Evolutionary conservation across 2,113 vertebrate genomes (phyloP), one percentile per base, ranked within the genome.

Genomic region (Pangasianodon gigas): DNA sequence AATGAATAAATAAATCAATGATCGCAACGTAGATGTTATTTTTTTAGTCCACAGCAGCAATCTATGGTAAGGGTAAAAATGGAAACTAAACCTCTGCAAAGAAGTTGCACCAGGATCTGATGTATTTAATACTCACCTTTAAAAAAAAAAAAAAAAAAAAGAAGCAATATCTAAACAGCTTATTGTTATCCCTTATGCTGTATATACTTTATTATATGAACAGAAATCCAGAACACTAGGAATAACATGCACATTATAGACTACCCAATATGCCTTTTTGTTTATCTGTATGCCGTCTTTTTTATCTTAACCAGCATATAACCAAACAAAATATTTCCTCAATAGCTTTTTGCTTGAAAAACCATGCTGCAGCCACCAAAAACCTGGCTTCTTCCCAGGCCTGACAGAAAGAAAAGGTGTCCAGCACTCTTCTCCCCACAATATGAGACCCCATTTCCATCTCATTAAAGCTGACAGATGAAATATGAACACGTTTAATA

Each of bases 401-500:
- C 41, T 62, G 13, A 89, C 37, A 26, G 71, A 74, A 56, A 51
- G 81, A 54, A 18, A 87, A 80, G 54, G 51, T 79, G 48, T 88
- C 67, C 54, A 65, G 52, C 8, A 18, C 85, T 48, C 51, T 19
- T 79, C 74, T 56, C 13, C 18, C 14, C 46, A 79, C 9, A 54
- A 37, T 74, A 75, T 51, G 46, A 92, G 67, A 85, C 71, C 52
- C 54, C 24, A 5, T 84, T 89, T 86, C 62, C 84, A 85, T 83
- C 41, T 46, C 62, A 56, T 87, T 84, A 92, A 86, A 56, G 80
- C 67, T 77, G 32, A 87, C 71, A 74, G 87, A 88, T 95, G 95
- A 95, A 95, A 96, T 93, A 93, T 92, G 90, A 95, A 91, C 91
- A 90, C 85, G 90, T 93, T 93, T 94, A 94, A 95, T 95, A 94